phyloP scores from a whole-genome alignment of 2,888 invertebrate species.

The Quadroppia sp. region DNA sequence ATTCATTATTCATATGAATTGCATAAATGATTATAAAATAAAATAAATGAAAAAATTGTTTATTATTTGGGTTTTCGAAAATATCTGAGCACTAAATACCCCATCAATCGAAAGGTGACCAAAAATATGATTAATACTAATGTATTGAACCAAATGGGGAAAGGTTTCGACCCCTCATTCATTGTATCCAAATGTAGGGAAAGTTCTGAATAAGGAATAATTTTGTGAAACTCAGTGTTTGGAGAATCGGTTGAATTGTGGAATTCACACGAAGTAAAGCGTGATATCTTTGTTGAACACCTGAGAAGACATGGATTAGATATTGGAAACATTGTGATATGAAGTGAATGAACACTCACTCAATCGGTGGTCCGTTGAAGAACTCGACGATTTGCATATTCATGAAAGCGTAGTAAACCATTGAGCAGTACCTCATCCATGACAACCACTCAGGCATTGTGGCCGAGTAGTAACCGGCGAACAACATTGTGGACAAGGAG shows the following conservation, averaged over 20 bases:
- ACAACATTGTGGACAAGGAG: conserved; percentile 69
- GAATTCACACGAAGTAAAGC: conserved; percentile 24
- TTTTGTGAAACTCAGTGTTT: no score
- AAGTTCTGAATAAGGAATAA: conserved; percentile 39
- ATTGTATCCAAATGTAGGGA: conserved; percentile 37
- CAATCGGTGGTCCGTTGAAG: conserved; percentile 64
- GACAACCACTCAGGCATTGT: conserved; percentile 68
- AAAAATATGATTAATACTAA: conserved; percentile 66
- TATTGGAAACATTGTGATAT: no score
- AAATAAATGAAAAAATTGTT: background rate
- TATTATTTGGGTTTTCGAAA: conserved; percentile 45
- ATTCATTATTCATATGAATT: background rate
- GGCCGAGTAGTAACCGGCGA: conserved; percentile 70
- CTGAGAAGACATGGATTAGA: conserved; percentile 30
- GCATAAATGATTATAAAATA: background rate
- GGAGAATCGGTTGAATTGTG: background rate
- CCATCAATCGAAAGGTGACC: conserved; percentile 65
- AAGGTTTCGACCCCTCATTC: conserved; percentile 49
- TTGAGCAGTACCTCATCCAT: conserved; percentile 70
- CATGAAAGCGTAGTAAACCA: conserved; percentile 74
- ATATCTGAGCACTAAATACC: conserved; percentile 67
- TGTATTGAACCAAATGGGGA: conserved; percentile 70
- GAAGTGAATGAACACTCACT: conserved; percentile 56
- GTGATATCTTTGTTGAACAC: conserved; percentile 31
- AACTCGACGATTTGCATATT: conserved; percentile 76